Evolutionary conservation across 2,113 vertebrate genomes (phyloP), one percentile per base, ranked within the genome.

Genomic region (Stigmatopora argus): DNA sequence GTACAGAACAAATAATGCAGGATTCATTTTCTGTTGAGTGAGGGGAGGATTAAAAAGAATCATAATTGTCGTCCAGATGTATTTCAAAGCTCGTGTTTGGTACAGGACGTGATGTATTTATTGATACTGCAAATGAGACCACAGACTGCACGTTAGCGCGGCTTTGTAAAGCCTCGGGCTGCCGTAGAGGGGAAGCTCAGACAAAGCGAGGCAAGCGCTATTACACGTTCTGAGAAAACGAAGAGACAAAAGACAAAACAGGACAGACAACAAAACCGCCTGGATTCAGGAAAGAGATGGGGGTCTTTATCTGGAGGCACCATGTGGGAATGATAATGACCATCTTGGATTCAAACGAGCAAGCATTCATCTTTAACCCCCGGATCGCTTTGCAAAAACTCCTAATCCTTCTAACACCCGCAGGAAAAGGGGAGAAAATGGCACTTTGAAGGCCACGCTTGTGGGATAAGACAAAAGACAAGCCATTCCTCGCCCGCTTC

Each of bases 391-490:
- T 71, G 78, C 74, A 84, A 83, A 56, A 85, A 87, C 87, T 90
- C 91, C 91, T 92, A 92, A 93, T 93, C 90, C 93, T 80, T 69
- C 72, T 83, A 89, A 91, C 84, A 90, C 87, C 90, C 85, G 86
- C 87, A 78, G 84, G 86, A 83, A 86, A 89, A 87, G 90, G 80
- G 89, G 75, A 14, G 69, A 75, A 82, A 86, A 83, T 9, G 84
- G 71, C 87, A 90, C 90, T 93, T 88, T 91, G 88, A 92, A 91
- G 88, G 84, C 59, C 74, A 76, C 65, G 19, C 21, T 23, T 53
- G n/a, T 58, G 83, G n/a, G 88, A 86, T 83, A 88, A 87, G 79
- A 74, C 86, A 82, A 91, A 90, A 92, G 89, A 91, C 91, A 90
- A 79, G 56, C 5, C 1, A 79, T 86, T 83, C 83, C 82, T 75